Evolutionary conservation across 2,797 vertebrate species (phyloP).

Genomic region (Aulostomus chinensis): DNA sequence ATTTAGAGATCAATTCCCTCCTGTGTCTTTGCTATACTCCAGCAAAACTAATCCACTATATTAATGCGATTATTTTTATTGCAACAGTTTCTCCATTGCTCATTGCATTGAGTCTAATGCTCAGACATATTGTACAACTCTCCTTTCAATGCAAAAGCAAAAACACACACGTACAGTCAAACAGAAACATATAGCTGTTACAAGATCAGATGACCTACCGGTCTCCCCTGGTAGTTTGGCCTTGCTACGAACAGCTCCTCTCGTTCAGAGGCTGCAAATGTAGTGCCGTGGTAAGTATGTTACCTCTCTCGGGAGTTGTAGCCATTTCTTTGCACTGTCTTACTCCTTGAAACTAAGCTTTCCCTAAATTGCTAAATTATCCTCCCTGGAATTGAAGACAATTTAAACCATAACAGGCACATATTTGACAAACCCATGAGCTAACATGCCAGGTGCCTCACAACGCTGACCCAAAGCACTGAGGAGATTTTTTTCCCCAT

Average conservation of each 20-base stretch:
- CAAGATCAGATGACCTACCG: conserved; percentile 77
- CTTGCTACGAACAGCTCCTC: conserved; percentile 30
- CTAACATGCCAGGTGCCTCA: conserved; percentile 32
- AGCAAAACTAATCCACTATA: no score
- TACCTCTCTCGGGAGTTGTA: conserved; percentile 11
- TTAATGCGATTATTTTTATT: no score
- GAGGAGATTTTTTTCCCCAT: conserved; percentile 34
- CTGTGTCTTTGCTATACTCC: no score
- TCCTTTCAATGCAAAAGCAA: conserved; percentile 44
- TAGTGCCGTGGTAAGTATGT: conserved; percentile 1
- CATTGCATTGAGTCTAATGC: no score
- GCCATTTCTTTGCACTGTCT: conserved; percentile 2
- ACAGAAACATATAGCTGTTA: conserved; percentile 54
- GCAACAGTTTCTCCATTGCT: no score
- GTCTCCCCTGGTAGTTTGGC: conserved; percentile 40
- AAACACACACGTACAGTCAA: conserved; percentile 38
- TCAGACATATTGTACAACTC: no score
- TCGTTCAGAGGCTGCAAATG: conserved; percentile 11
- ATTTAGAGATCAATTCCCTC: no score
- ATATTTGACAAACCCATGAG: conserved; percentile 36
- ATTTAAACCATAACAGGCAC: conserved; percentile 33
- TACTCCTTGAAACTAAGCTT: conserved; percentile 18
- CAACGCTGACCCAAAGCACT: conserved; percentile 32
- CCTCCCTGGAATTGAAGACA: conserved; percentile 13
- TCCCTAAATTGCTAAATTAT: conserved; percentile 20